Percentiles rank a stretch among this genome's conserved stretches.
These are phyloP conservation scores for Nomada hirtipes DNA, from an alignment of 2,888 invertebrate species.

Conservation along the genomic window DNA sequence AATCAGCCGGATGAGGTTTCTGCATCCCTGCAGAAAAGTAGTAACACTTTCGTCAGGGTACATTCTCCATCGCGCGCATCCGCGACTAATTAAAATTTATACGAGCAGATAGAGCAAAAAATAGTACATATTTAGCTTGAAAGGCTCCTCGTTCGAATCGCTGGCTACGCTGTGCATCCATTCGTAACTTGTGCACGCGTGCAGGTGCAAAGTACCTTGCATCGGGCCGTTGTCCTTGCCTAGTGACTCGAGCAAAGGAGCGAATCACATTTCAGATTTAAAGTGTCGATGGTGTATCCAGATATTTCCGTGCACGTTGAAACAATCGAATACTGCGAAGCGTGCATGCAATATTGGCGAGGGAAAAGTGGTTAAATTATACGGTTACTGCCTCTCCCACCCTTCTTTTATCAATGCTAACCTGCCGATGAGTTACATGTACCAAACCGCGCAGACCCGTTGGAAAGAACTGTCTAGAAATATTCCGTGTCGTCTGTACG, in stretches of 20 bases:
- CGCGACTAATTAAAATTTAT: constrained; percentile 55
- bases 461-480: not conserved
- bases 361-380: too few species aligned
- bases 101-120: constrained; percentile 20
- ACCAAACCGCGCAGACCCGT: not conserved
- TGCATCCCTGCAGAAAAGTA: not conserved
- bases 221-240: constrained; percentile 22
- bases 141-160: constrained; percentile 48
- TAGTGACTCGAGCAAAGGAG: not conserved
- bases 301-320: constrained; percentile 4
- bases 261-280: not conserved
- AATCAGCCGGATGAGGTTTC: not conserved
- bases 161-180: constrained; percentile 18
- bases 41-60: constrained; percentile 37
- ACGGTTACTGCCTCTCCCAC: too few species aligned
- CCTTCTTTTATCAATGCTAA: too few species aligned
- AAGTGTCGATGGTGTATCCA: not conserved
- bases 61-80: constrained; percentile 48
- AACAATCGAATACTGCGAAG: not conserved
- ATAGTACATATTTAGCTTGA: constrained; percentile 10
- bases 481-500: too few species aligned
- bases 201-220: constrained; percentile 35
- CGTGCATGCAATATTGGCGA: too few species aligned
- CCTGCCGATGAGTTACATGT: too few species aligned
- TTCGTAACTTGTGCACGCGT: constrained; percentile 24